phyloP scores from a whole-genome alignment of 2,113 vertebrate genomes.

The Colossoma macropomum region DNA sequence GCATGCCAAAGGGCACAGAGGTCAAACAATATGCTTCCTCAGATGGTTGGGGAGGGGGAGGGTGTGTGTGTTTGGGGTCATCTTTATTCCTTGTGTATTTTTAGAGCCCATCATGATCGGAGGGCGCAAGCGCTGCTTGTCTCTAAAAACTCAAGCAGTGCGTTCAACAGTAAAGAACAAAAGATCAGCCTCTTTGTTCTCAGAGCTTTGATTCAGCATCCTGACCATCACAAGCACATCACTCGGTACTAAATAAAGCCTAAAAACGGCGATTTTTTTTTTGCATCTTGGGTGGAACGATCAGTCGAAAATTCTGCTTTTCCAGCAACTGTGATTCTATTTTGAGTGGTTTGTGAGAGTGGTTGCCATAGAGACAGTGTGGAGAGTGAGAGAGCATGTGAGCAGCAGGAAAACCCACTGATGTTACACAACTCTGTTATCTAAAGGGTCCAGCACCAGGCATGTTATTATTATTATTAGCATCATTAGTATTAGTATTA shows the following conservation, averaged over 20 bases:
- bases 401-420: constrained; percentile 62
- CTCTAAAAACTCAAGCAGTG: not conserved
- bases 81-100: constrained; percentile 23
- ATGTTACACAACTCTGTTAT: constrained; percentile 61
- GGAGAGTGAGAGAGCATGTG: constrained; percentile 49
- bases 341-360: constrained; percentile 58
- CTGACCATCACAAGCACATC: constrained; percentile 10
- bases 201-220: constrained; percentile 15
- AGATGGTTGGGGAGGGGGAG: not conserved
- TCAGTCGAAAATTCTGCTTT: constrained; percentile 46
- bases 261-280: constrained; percentile 31
- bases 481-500: constrained; percentile 4
- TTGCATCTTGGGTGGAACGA: constrained; percentile 33
- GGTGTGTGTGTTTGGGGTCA: too few species aligned
- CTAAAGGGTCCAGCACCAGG: constrained; percentile 47
- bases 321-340: constrained; percentile 53
- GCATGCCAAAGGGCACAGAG: not conserved
- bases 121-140: not conserved
- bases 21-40: not conserved
- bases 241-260: constrained; percentile 40
- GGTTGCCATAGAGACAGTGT: constrained; percentile 63
- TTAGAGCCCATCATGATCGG: not conserved
- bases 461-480: constrained; percentile 33
- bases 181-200: constrained; percentile 4
- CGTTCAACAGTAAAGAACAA: constrained; percentile 6